Evolutionary conservation across 2,888 invertebrate species (phyloP).

Genomic region (Xestia rhomboidea): DNA sequence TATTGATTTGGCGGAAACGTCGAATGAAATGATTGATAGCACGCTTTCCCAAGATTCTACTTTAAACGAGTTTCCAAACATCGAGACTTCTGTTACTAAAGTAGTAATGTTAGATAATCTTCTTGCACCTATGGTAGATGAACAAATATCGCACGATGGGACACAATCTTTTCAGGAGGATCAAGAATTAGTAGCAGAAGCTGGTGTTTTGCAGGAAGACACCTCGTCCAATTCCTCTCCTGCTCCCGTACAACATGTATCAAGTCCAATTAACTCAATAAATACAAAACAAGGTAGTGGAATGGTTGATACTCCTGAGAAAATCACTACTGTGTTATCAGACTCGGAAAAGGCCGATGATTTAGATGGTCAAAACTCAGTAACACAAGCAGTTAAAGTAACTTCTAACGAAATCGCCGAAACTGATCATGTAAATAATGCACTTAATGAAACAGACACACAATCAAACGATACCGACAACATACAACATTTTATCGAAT

Average conservation of each 20-base stretch:
- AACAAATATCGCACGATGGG: not conserved
- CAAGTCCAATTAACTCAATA: constrained; percentile 9
- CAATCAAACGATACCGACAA: constrained; percentile 15
- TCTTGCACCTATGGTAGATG: not conserved
- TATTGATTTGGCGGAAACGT: not conserved
- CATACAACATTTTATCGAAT: constrained; percentile 6
- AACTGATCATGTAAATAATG: not conserved
- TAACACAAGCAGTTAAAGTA: not conserved
- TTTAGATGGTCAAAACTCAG: constrained; percentile 5
- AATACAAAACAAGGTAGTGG: not conserved
- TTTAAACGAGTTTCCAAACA: not conserved
- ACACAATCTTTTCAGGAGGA: not conserved
- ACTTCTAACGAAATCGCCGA: constrained; percentile 6
- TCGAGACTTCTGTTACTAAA: constrained; percentile 6
- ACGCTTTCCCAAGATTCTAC: not conserved
- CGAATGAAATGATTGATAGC: not conserved
- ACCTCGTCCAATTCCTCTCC: not conserved
- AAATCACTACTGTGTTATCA: not conserved
- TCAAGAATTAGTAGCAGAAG: not conserved
- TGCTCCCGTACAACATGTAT: constrained; percentile 3
- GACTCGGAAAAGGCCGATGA: not conserved
- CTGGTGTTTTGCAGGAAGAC: constrained; percentile 2
- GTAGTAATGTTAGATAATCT: constrained; percentile 17
- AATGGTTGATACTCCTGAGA: not conserved
- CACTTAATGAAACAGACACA: constrained; percentile 18